Conservation (phyloP, 2,888 invertebrate species). For the Callyntrura guangdongensis region DNA sequence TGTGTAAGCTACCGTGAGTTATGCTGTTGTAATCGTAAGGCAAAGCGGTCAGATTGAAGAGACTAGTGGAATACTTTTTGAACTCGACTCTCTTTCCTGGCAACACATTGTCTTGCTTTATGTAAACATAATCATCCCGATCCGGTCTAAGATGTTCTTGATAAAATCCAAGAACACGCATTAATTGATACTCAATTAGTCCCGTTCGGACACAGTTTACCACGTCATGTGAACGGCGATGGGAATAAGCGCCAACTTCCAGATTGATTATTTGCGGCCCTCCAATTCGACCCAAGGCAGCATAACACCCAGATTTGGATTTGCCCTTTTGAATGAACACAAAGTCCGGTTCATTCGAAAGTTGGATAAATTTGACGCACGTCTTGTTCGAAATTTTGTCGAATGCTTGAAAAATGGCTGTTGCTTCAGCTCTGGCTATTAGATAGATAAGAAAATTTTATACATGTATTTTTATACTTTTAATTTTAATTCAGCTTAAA, state of each 20-base stretch:
- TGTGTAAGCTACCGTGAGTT: slow-evolving; percentile 78
- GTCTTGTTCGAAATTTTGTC: slow-evolving; percentile 24
- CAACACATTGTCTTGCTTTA: slow-evolving; percentile 83
- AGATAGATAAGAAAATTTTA: not conserved
- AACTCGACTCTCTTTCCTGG: slow-evolving; percentile 34
- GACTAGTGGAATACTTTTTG: slow-evolving; percentile 28
- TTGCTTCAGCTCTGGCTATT: not conserved
- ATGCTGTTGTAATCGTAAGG: slow-evolving; percentile 82
- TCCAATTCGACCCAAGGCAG: not conserved
- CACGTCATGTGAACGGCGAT: not conserved
- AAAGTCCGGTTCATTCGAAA: not conserved
- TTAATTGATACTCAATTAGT: slow-evolving; percentile 83
- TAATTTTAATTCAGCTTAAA: not conserved
- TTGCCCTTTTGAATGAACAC: slow-evolving; percentile 2
- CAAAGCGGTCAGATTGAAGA: slow-evolving; percentile 52
- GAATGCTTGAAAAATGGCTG: not conserved
- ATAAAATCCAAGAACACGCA: slow-evolving; percentile 83
- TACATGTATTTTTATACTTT: not conserved
- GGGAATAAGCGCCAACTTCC: not conserved
- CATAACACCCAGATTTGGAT: slow-evolving; percentile 12
- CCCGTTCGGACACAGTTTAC: slow-evolving; percentile 76
- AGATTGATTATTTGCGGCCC: not conserved
- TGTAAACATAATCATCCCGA: slow-evolving; percentile 82
- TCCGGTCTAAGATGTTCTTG: slow-evolving; percentile 85
- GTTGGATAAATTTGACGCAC: slow-evolving; percentile 5